These are phyloP conservation scores for Fregata magnificens DNA, from an alignment of 2,113 vertebrate species.

Conservation along the genomic window DNA sequence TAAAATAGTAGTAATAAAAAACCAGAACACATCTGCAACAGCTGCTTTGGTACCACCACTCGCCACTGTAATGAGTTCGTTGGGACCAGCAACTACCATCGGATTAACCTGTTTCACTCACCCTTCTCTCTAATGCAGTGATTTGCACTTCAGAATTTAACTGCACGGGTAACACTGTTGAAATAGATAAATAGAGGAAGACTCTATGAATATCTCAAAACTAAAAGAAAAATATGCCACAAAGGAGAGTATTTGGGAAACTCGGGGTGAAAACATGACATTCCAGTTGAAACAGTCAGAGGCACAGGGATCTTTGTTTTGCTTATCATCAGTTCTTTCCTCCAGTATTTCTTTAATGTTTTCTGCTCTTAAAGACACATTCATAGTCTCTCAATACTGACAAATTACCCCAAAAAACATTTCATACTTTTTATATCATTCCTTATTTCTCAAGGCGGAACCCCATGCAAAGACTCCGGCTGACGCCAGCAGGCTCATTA, in stretches of 20 bases:
- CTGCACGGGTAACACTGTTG: not conserved
- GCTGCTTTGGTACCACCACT: not conserved
- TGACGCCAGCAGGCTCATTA: not conserved
- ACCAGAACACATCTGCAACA: not conserved
- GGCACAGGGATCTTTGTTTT: not conserved
- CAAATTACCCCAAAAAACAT: not conserved
- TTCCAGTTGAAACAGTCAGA: not conserved
- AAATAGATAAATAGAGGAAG: not conserved
- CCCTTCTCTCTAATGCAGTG: not conserved
- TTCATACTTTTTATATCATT: not conserved
- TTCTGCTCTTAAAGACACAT: not conserved
- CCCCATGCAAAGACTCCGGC: not conserved
- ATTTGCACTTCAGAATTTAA: not conserved
- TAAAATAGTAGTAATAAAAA: not conserved
- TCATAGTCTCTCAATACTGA: not conserved
- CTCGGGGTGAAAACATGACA: not conserved
- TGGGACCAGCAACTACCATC: not conserved
- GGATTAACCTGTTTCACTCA: not conserved
- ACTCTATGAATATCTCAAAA: not conserved
- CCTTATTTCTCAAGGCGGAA: not conserved
- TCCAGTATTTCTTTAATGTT: not conserved
- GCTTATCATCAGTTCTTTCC: not conserved
- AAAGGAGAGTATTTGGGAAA: not conserved
- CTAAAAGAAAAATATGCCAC: not conserved
- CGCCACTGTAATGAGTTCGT: not conserved